These are phyloP conservation scores for Australoheros facetus DNA, from an alignment of 2,797 vertebrate genomes.

Conservation along the genomic window DNA sequence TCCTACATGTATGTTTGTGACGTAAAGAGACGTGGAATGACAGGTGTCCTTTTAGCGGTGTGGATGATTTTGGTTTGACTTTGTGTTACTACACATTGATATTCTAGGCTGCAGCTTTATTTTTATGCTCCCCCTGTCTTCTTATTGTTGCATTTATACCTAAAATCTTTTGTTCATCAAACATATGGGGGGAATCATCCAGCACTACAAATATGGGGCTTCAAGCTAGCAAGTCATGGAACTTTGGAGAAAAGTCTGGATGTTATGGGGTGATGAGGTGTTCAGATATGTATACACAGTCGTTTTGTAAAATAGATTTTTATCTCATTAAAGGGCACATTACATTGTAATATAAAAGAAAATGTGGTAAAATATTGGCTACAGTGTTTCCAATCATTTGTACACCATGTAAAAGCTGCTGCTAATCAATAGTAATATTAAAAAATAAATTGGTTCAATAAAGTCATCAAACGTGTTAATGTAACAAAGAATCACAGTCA, in stretches of 20 bases:
- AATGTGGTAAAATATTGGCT: neutral
- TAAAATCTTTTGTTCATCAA: no score
- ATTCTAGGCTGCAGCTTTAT: neutral
- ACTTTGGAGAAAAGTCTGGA: no score
- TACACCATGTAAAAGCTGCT: neutral
- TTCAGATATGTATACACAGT: no score
- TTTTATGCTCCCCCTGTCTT: neutral
- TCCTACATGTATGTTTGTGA: neutral
- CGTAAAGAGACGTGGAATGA: neutral
- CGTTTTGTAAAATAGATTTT: no score
- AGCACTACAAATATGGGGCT: neutral
- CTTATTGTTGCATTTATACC: neutral
- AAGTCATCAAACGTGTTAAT: no score
- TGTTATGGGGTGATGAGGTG: no score
- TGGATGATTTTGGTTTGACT: neutral
- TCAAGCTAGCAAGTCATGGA: no score
- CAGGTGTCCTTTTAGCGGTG: neutral
- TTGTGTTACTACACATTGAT: neutral
- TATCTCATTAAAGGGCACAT: neutral
- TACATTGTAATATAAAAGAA: neutral
- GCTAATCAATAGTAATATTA: neutral
- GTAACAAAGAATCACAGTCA: no score
- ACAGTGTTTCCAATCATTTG: neutral
- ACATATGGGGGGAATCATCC: neutral
- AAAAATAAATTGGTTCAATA: neutral